phyloP scores from a whole-genome alignment of 2,888 invertebrate species.

The Brenthis ino region DNA sequence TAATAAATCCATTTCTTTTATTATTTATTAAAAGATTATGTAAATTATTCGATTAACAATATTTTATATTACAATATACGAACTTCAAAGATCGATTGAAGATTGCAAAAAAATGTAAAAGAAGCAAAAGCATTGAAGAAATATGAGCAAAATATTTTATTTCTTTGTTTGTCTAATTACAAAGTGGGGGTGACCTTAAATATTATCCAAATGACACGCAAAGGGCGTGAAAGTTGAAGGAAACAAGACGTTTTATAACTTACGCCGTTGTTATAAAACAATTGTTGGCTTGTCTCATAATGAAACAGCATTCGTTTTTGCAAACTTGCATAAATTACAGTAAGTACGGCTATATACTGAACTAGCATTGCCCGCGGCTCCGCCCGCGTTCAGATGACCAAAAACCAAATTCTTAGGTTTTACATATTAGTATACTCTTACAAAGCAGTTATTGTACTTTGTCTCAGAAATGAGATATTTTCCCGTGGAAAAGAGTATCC shows the following conservation, averaged over 20 bases:
- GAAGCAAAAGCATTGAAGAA: conserved; percentile 12
- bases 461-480: too few relatives aligned
- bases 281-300: conserved; percentile 57
- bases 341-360: conserved; percentile 74
- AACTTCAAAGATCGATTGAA: too few relatives aligned
- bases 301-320: conserved; percentile 74
- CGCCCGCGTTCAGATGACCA: too few relatives aligned
- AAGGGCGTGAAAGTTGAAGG: conserved; percentile 59
- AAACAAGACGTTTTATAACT: conserved; percentile 62
- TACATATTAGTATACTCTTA: too few relatives aligned
- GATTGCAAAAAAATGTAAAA: neutral
- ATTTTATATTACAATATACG: too few relatives aligned
- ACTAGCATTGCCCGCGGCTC: too few relatives aligned
- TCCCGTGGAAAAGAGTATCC: too few relatives aligned
- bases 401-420: too few relatives aligned
- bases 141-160: conserved; percentile 45
- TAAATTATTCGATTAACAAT: too few relatives aligned
- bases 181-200: conserved; percentile 58
- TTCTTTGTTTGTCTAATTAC: conserved; percentile 64
- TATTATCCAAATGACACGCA: conserved; percentile 67
- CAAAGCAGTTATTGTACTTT: too few relatives aligned
- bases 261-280: conserved; percentile 53
- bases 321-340: conserved; percentile 77
- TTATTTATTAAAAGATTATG: too few relatives aligned
- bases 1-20: too few relatives aligned